Base-by-base conservation (phyloP, 1,140 invertebrate species). In the Drosophila trapezifrons region DNA sequence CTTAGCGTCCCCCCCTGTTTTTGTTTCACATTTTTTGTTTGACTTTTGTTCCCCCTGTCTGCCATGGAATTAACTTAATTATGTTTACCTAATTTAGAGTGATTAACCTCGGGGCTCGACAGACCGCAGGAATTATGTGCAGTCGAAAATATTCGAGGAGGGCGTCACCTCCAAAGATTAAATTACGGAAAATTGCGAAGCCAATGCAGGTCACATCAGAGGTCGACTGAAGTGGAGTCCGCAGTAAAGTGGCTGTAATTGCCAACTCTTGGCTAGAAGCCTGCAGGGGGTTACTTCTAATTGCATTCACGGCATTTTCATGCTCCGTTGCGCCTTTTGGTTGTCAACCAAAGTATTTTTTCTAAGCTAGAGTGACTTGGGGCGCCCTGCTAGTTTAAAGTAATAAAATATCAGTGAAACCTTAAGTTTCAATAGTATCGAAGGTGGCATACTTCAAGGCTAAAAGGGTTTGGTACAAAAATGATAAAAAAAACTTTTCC, bases 71-170 rank as follows among this genome's bases (percentile, higher is more conserved):
- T 89, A 89, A 78, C 64, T 80, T 89, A 84, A 89, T 89, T 89
- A 89, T 89, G 80, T 89, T 89, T 89, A 84, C 85, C 80, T 89
- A 89, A 89, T 90, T 89, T 89, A 75, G 73, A 76, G 76, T 89
- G 76, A 89, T 89, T 89, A 89, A 78, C 77, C 80, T 75, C 62
- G 70, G 73, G 54, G 62, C 55, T 17, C 46, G 65, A 67, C 45
- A 62, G 66, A 62, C 79, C 83, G 47, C 76, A 76, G 67, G 63
- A 73, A 87, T 64, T 81, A 69, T 78, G 75, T 69, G 46, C 55
- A 20, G 58, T 52, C 40, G 58, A 25, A 58, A 72, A 70, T 69
- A 43, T 71, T 58, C 20, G 38, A 47, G 66, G 18, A 15, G 58
- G 57, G 32, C 57, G 27, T 37, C 43, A 42, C 29, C 75, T 65